Evolutionary conservation across 2,113 vertebrate species (phyloP).

Genomic region (Emydura subglobosa): DNA sequence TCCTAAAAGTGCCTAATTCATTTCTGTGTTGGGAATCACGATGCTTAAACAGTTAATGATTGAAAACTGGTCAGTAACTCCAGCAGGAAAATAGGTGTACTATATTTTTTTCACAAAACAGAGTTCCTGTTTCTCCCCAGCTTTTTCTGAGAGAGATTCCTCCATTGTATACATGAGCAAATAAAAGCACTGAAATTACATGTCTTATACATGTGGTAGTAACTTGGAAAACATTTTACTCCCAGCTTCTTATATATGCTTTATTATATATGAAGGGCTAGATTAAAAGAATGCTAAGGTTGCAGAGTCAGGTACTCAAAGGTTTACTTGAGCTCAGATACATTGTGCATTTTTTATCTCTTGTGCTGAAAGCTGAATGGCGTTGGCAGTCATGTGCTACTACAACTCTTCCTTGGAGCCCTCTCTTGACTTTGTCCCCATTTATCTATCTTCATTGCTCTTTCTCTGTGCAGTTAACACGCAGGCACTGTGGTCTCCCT

Average conservation of each 20-base stretch:
- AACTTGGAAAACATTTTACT: not conserved
- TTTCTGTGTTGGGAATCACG: not conserved
- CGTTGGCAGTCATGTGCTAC: not conserved
- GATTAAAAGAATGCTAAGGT: not conserved
- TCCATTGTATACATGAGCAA: not conserved
- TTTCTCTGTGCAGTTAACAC: not conserved
- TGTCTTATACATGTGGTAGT: not conserved
- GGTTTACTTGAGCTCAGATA: not conserved
- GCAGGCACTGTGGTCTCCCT: not conserved
- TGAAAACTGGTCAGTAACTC: not conserved
- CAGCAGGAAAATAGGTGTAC: not conserved
- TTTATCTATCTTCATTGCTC: not conserved
- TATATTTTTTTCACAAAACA: not conserved
- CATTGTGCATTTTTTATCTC: not conserved
- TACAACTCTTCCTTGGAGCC: not conserved
- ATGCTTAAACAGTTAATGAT: not conserved
- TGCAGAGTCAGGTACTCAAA: not conserved
- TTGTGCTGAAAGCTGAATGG: not conserved
- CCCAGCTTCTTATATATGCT: not conserved
- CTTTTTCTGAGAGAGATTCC: not conserved
- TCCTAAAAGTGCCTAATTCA: rapidly evolving
- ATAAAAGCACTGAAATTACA: not conserved
- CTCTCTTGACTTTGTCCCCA: not conserved
- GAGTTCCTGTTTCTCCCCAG: not conserved
- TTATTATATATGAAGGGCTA: not conserved